Conservation (phyloP, 1,140 invertebrate species). For the Eulimnadia texana region DNA sequence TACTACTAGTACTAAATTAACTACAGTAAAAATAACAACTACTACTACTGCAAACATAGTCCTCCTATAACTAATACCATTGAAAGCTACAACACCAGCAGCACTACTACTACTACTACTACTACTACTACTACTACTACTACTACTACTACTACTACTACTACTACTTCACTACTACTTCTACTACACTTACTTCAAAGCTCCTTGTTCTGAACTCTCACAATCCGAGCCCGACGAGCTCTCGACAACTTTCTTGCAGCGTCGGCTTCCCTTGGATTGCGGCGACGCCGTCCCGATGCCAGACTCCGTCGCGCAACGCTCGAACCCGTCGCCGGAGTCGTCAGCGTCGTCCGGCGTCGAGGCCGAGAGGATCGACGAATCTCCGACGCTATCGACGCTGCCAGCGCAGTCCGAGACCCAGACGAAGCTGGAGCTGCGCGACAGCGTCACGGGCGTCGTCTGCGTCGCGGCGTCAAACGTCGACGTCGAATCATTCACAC, state of each 20-base stretch:
- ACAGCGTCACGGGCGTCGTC: slow-evolving; percentile 13
- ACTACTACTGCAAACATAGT: no score
- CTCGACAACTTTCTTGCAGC: neutral
- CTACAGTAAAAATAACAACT: no score
- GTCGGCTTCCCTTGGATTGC: neutral
- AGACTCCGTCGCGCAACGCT: neutral
- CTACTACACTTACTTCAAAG: neutral
- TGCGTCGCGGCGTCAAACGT: slow-evolving; percentile 15
- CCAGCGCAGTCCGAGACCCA: slow-evolving; percentile 14
- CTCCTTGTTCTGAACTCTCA: neutral
- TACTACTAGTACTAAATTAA: no score
- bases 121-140: no score
- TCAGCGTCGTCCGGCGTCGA: neutral
- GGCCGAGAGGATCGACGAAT: neutral
- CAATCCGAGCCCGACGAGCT: neutral
- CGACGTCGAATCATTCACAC: neutral
- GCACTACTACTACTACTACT: no score
- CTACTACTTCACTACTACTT: neutral
- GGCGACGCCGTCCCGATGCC: slow-evolving; percentile 6
- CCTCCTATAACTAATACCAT: no score
- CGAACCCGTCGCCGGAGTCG: neutral
- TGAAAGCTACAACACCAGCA: no score
- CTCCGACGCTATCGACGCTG: neutral
- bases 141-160: no score
- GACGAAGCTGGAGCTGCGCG: slow-evolving; percentile 15